Percentiles rank a stretch among this genome's conserved stretches.
phyloP scores from a whole-genome alignment of 1,140 invertebrate genomes.

The Antheraea mylitta region DNA sequence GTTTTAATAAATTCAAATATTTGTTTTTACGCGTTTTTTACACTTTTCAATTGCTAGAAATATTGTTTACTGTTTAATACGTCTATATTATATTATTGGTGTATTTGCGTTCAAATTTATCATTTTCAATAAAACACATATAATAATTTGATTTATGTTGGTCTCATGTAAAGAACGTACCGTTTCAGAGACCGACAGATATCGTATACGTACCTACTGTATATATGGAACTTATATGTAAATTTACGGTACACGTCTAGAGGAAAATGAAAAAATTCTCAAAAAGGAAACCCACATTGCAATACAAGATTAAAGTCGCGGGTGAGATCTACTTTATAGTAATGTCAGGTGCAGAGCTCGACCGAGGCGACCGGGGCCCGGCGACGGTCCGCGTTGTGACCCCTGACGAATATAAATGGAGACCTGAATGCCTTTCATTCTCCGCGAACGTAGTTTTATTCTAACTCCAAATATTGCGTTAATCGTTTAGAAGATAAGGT shows the following conservation, averaged over 20 bases:
- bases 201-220: too few species aligned
- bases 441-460: constrained; percentile 2
- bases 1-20: too few species aligned
- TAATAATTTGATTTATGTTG: too few species aligned
- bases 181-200: too few species aligned
- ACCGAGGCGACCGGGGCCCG: too few species aligned
- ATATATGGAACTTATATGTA: neutral
- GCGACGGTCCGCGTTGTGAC: neutral
- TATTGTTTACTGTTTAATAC: too few species aligned
- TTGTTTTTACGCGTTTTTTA: too few species aligned
- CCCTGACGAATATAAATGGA: constrained; percentile 17
- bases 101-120: too few species aligned
- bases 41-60: too few species aligned
- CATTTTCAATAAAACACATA: too few species aligned
- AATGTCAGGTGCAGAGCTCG: neutral
- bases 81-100: too few species aligned
- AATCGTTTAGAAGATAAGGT: neutral
- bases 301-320: neutral
- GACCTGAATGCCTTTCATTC: neutral
- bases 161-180: too few species aligned
- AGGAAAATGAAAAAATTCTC: neutral
- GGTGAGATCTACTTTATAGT: constrained; percentile 1
- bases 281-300: neutral
- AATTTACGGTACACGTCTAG: neutral
- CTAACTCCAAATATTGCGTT: constrained; percentile 1